A percentile compares a stretch with the other conserved stretches of the same genome.
These are phyloP conservation scores for Trichonephila clavata DNA, from an alignment of 1,140 invertebrate species.

Conservation along the genomic window DNA sequence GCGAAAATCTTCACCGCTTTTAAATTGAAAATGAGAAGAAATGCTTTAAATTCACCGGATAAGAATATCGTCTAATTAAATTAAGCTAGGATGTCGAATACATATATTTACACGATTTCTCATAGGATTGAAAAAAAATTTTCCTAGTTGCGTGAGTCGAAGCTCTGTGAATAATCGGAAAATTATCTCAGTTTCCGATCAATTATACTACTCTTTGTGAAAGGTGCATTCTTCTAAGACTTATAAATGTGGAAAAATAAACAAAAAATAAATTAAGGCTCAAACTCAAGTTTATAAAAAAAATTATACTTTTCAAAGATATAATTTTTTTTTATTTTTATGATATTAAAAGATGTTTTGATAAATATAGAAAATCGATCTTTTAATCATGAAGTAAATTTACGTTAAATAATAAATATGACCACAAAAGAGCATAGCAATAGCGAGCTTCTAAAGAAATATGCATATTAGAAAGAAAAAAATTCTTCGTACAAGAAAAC, in stretches of 20 bases:
- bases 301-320: no score
- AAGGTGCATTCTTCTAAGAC: neutral
- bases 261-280: no score
- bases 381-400: no score
- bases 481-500: no score
- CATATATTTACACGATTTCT: neutral
- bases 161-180: neutral
- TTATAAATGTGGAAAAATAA: neutral
- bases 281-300: no score
- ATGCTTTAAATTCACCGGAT: slow-evolving; percentile 17
- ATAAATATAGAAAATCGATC: no score
- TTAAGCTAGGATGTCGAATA: slow-evolving; percentile 15
- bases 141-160: neutral
- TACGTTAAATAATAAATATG: no score
- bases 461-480: no score
- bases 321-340: no score
- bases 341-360: no score
- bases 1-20: slow-evolving; percentile 1
- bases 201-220: neutral
- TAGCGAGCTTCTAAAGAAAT: no score
- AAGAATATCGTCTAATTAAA: neutral
- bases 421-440: no score
- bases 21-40: slow-evolving; percentile 41
- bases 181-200: slow-evolving; percentile 1
- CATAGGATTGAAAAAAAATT: neutral